Conservation (phyloP, 1,140 invertebrate genomes). For the Idris sp. region DNA sequence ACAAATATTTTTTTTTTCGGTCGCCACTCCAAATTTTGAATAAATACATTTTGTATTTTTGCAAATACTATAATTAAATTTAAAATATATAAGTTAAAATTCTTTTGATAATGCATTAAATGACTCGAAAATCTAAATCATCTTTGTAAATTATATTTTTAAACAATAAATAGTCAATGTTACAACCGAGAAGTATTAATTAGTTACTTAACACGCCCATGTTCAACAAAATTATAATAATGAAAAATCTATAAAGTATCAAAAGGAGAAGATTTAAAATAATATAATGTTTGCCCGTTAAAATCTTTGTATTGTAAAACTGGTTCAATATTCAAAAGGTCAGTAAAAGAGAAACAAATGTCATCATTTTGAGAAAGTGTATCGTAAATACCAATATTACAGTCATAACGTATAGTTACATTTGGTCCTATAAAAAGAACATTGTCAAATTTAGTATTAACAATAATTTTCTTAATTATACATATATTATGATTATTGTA, state of each 20-base stretch:
- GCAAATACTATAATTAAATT: neutral
- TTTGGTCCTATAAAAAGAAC: constrained; percentile 11
- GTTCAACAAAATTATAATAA: neutral
- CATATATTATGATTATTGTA: constrained; percentile 15
- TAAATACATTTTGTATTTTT: neutral
- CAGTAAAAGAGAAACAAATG: constrained; percentile 12
- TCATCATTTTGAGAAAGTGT: too few relatives aligned
- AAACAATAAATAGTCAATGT: too few relatives aligned
- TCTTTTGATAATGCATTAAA: too few relatives aligned
- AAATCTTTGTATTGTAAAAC: constrained; percentile 12
- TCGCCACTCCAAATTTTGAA: constrained; percentile 10
- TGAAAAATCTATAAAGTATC: constrained; percentile 7
- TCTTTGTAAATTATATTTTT: too few relatives aligned
- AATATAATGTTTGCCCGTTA: constrained; percentile 1
- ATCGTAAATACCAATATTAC: too few relatives aligned
- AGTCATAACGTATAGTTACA: too few relatives aligned
- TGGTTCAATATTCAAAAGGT: constrained; percentile 5
- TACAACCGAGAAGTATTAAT: neutral
- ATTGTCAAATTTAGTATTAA: constrained; percentile 11
- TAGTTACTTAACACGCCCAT: neutral
- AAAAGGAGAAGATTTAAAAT: constrained; percentile 18
- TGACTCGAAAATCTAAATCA: too few relatives aligned
- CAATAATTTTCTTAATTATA: constrained; percentile 17
- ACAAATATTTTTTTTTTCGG: constrained; percentile 3
- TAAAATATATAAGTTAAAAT: too few relatives aligned